Base-by-base conservation (phyloP, 2,113 vertebrate genomes). In the Hippocampus mohnikei region DNA sequence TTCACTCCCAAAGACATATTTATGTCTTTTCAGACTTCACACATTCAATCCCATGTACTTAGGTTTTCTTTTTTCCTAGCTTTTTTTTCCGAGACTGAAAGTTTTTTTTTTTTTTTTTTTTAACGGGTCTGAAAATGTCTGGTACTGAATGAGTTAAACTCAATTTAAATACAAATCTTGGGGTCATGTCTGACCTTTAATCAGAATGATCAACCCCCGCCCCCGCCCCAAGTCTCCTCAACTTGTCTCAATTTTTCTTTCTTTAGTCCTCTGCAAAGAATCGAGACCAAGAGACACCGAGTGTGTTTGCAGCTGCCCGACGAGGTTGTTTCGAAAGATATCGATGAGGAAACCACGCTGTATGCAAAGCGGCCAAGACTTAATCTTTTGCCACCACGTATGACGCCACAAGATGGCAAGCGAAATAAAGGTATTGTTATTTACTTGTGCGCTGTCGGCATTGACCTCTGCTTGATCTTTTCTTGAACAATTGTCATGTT, bases 201-300 rank as follows among this genome's bases (percentile, higher is more conserved):
- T 16, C 41, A 4, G 12, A 58, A 58, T 58, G n/a, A 18, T 3
- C 58, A 27, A 12, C 55, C 1, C 6, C 5, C 46, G n/a, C n/a
- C n/a, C n/a, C n/a, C n/a, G n/a, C 46, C 4, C 29, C 6, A 10
- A 11, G 16, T 55, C 4, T 42, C 1, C 16, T 56, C 2, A 12
- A 8, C 8, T 3, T 71, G n/a, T 73, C 16, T 78, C 10, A 64
- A 12, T 77, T 87, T 87, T 74, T 69, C 29, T 80, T 5, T 59
- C 88, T 92, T 93, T 69, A 76, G 95, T 55, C 85, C 93, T 50
- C 96, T 92, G 73, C 96, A 98, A 67, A 95, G 96, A 56, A 98
- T 99, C 66, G 97, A 96, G 84, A 95, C 95, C 25, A 99, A 98
- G 86, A 93, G 97, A 74, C 97, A 99, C 85, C 79, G 96, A 20